Evolutionary conservation across 2,797 vertebrate species (phyloP), one percentile per base, ranked within the genome.

Genomic region (Bucorvus abyssinicus): DNA sequence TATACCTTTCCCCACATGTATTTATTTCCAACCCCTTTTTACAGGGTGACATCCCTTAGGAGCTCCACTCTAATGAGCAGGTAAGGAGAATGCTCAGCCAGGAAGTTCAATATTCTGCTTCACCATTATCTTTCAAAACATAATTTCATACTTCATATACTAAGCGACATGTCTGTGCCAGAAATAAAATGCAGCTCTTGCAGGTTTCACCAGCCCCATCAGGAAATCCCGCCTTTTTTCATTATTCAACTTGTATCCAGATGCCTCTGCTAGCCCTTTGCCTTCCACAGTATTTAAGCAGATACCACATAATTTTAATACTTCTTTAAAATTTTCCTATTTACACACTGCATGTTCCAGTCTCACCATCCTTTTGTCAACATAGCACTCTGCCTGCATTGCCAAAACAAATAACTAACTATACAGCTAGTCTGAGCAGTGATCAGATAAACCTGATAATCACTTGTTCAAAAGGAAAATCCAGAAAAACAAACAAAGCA

Each of bases 381-480:
- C 36, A 42, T 7, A 76, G 71, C 3, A 1, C 63, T 79, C 70
- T 60, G 63, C 23, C 67, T 56, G 50, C 63, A 40, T 8, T 78
- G 52, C 80, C 84, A 93, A 79, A 95, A 84, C 56, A 94, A 82
- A 94, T 87, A 82, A 70, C 3, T 9, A 76, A 91, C 86, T 44
- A 82, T 56, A 40, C 68, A 69, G 70, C 55, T 19, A 91, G 55
- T 77, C 69, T 74, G 73, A 77, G 45, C 17, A 68, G 34, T 23
- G 49, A 91, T 93, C 61, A 91, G 68, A 75, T 21, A 90, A 65
- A 93, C 38, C 52, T 50, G n/a, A 76, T 87, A 94, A 24, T 84
- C 55, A 23, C 52, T 84, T 86, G 13, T 44, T 76, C 60, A 67
- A 86, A 93, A 80, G 26, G 22, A 44, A 91, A 86, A 52, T 6